These are phyloP conservation scores for Steatornis caripensis DNA, from an alignment of 2,113 vertebrate genomes.

Conservation along the genomic window DNA sequence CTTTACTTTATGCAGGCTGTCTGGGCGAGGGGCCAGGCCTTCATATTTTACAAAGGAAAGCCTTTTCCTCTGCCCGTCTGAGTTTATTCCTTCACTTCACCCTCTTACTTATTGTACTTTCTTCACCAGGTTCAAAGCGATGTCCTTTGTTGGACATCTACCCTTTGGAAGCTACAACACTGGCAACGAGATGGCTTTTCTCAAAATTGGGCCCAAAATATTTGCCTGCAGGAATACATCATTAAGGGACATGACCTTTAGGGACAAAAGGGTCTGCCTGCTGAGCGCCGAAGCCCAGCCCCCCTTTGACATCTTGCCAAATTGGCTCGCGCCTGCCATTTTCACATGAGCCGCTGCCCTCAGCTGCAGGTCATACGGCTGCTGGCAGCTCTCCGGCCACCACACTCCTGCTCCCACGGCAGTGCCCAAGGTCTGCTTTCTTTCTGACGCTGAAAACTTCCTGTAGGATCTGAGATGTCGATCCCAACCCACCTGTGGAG, in stretches of 20 bases:
- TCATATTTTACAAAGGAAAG: background rate
- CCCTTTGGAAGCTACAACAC: background rate
- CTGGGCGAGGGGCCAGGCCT: background rate
- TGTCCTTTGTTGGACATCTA: background rate
- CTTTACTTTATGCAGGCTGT: background rate
- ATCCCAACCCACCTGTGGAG: background rate
- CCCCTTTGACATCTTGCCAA: background rate
- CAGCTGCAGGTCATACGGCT: background rate
- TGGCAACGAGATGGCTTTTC: background rate
- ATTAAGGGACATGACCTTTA: background rate
- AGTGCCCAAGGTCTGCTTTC: background rate
- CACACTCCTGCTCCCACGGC: rapidly evolving
- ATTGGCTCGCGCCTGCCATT: background rate
- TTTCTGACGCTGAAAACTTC: background rate
- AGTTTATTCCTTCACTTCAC: background rate
- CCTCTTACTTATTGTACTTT: background rate
- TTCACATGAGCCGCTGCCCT: background rate
- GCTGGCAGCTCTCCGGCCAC: rapidly evolving
- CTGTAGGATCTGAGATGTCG: background rate
- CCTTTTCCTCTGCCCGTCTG: background rate
- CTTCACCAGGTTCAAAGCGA: background rate
- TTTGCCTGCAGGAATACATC: background rate
- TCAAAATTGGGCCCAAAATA: background rate
- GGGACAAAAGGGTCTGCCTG: background rate
- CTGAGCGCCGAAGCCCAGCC: background rate